Conservation (phyloP, 2,113 vertebrate species). For the Sitta europaea region DNA sequence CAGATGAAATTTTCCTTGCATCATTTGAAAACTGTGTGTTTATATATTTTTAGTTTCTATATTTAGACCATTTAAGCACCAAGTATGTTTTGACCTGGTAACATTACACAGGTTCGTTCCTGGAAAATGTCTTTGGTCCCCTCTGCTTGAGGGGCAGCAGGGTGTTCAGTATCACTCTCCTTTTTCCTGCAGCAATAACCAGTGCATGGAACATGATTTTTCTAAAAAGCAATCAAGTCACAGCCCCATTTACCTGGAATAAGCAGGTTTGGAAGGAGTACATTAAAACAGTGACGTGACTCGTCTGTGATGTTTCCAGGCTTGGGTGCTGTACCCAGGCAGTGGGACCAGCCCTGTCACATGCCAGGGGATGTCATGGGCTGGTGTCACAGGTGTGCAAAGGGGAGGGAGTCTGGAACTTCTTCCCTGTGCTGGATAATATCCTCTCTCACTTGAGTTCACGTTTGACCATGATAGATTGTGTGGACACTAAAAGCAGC, state of each 20-base stretch:
- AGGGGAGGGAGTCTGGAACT: background rate
- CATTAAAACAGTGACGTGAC: background rate
- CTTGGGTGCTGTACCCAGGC: background rate
- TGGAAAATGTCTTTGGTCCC: background rate
- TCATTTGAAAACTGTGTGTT: background rate
- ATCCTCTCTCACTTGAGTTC: background rate
- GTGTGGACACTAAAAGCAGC: background rate
- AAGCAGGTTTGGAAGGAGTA: background rate
- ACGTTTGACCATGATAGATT: fast-evolving
- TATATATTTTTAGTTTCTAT: background rate
- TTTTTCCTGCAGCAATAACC: background rate
- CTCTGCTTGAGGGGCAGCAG: background rate
- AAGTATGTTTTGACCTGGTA: background rate
- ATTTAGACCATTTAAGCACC: background rate
- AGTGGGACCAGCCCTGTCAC: background rate
- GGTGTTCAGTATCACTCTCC: background rate
- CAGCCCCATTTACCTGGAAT: background rate
- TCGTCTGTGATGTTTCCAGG: background rate
- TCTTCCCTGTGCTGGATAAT: background rate
- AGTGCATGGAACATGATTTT: background rate
- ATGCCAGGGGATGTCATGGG: fast-evolving
- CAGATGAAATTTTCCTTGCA: background rate
- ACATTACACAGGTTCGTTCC: fast-evolving
- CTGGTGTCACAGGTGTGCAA: too few species aligned
- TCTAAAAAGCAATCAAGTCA: background rate